These are phyloP conservation scores for Ursus arctos DNA, from an alignment of 2,113 vertebrate genomes.

Conservation along the genomic window DNA sequence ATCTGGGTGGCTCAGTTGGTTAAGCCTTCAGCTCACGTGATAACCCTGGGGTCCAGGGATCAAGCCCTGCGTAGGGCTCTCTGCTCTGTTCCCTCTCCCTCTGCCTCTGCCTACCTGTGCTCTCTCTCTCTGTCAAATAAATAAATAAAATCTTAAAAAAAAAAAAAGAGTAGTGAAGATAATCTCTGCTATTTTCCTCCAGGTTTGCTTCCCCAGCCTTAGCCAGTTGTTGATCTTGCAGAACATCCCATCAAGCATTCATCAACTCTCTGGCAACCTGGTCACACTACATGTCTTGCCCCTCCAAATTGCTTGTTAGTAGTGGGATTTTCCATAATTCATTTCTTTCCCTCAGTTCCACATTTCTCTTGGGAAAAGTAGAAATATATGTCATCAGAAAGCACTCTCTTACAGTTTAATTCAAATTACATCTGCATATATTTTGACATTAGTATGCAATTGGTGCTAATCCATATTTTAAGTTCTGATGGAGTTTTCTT, in stretches of 20 bases:
- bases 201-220: neutral
- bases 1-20: too few relatives aligned
- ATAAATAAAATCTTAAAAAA: too few relatives aligned
- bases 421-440: neutral
- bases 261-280: neutral
- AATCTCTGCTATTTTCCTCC: neutral
- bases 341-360: neutral
- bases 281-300: neutral
- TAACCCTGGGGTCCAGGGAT: too few relatives aligned
- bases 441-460: neutral
- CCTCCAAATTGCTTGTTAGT: neutral
- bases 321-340: neutral
- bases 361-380: neutral
- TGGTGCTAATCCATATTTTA: neutral
- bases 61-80: too few relatives aligned
- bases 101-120: too few relatives aligned
- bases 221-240: neutral
- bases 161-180: neutral
- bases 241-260: neutral
- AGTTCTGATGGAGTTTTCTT: neutral
- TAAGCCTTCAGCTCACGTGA: too few relatives aligned
- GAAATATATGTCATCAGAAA: neutral
- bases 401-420: neutral
- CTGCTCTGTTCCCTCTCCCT: too few relatives aligned
- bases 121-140: too few relatives aligned